A percentile compares a stretch with the other conserved stretches of the same genome.
Evolutionary conservation across 2,888 invertebrate species (phyloP).

Genomic region (Protodeltote pygarga): DNA sequence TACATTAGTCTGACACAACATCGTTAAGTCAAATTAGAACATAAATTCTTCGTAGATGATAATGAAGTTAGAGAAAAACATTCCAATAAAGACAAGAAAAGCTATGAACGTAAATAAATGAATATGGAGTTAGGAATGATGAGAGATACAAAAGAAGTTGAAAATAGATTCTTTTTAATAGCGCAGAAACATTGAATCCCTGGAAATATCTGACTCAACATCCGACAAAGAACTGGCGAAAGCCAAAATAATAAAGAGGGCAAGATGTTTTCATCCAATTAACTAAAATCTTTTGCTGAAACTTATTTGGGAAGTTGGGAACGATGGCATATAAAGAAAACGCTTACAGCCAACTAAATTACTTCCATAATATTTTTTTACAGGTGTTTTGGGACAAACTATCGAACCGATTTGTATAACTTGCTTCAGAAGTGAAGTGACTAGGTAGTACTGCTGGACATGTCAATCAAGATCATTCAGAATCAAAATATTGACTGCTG

Average conservation of each 20-base stretch:
- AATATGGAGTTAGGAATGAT: background rate
- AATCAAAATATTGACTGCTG: too few species aligned
- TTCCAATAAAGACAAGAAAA: slow-evolving; percentile 16
- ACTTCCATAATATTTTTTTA: too few species aligned
- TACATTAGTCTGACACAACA: slow-evolving; percentile 7
- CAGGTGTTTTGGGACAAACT: too few species aligned
- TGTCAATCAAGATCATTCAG: too few species aligned
- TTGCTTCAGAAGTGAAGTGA: too few species aligned
- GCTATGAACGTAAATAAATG: too few species aligned
- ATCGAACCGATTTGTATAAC: too few species aligned
- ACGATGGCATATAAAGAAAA: too few species aligned
- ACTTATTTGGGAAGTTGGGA: background rate
- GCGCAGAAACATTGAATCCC: slow-evolving; percentile 3
- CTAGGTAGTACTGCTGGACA: too few species aligned
- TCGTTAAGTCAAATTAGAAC: slow-evolving; percentile 4
- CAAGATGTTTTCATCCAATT: background rate
- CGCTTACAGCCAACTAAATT: too few species aligned
- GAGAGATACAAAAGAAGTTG: too few species aligned
- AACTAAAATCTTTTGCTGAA: background rate
- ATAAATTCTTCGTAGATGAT: background rate
- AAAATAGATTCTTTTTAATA: slow-evolving; percentile 6
- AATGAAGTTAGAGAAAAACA: slow-evolving; percentile 2
- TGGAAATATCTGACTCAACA: slow-evolving; percentile 18
- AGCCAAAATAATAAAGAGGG: slow-evolving; percentile 1
- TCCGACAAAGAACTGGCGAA: slow-evolving; percentile 15